phyloP scores from a whole-genome alignment of 1,140 invertebrate species.

The Megalonaias nervosa region DNA sequence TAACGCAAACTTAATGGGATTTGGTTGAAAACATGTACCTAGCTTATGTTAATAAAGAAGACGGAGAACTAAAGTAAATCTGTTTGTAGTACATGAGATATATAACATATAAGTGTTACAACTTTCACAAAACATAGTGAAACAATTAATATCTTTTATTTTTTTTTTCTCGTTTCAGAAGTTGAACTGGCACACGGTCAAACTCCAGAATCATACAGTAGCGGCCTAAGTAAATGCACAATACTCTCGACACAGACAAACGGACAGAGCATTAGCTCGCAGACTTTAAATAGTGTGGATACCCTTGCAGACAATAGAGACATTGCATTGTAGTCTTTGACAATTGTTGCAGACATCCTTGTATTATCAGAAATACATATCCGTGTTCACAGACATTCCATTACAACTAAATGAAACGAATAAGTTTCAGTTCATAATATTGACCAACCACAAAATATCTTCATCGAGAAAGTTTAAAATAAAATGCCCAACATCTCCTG shows the following conservation, averaged over 20 bases:
- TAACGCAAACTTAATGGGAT: too few relatives aligned
- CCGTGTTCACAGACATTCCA: too few relatives aligned
- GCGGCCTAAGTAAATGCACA: slow-evolving; percentile 54
- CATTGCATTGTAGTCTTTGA: slow-evolving; percentile 36
- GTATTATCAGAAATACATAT: too few relatives aligned
- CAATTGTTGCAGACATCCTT: too few relatives aligned
- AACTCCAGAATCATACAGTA: slow-evolving; percentile 58
- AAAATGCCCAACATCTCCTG: too few relatives aligned
- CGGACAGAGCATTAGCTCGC: slow-evolving; percentile 64
- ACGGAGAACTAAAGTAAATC: too few relatives aligned
- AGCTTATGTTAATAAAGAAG: too few relatives aligned
- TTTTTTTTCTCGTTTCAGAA: slow-evolving; percentile 44
- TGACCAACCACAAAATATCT: too few relatives aligned
- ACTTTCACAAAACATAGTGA: background rate
- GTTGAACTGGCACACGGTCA: slow-evolving; percentile 62
- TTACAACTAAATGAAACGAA: too few relatives aligned
- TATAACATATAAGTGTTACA: background rate
- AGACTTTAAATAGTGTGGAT: slow-evolving; percentile 63
- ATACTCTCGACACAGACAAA: slow-evolving; percentile 62
- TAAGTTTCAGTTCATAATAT: too few relatives aligned
- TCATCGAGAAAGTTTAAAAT: too few relatives aligned
- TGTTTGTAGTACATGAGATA: background rate
- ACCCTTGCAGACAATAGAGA: slow-evolving; percentile 52
- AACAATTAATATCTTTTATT: background rate
- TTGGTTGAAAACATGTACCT: too few relatives aligned